Base-by-base conservation (phyloP, 2,797 vertebrate species). In the Bradypodion pumilum region DNA sequence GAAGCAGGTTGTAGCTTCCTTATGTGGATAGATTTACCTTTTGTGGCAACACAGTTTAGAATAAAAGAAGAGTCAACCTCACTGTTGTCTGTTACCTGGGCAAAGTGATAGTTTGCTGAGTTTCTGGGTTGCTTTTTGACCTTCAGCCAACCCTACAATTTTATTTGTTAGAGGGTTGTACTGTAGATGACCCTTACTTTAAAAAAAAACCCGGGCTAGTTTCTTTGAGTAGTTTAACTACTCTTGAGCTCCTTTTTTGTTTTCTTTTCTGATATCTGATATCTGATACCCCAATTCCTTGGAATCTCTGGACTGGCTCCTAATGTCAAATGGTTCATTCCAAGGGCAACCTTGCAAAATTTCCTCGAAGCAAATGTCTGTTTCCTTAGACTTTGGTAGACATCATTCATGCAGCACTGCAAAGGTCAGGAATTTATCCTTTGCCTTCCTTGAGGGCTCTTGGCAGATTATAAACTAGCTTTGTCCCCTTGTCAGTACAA, bases 131-230 rank as follows among this genome's bases (percentile, higher is more conserved):
- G 52, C 85, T 90, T 10, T 92, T 84, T 94, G 87, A 93, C 88
- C 89, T 92, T 89, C 85, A 83, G 84, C 77, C 89, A 86, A 89
- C 89, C 86, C 29, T 63, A 59, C 73, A 84, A 81, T 90, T 90
- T 90, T 92, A 89, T 91, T 91, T 92, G 87, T 89, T 85, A 85
- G 89, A 93, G 86, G 85, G 81, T 80, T 89, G 87, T 90, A 89
- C 91, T 92, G 74, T 90, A n/a, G 25, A 75, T 91, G 89, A 93
- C 92, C 90, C 66, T 75, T 56, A 29, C 69, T 78, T 89, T 89
- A 89, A 0, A 91, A 81, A 74, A 89, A n/a, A 78, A 78, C 80
- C 83, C 87, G 69, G 88, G 82, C 86, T 75, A 79, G 3, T 86
- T 76, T 88, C 89, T 91, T 85, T 89, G 72, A 74, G 74, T 78